A percentile compares a stretch with the other conserved stretches of the same genome.
These are phyloP conservation scores for Scomber scombrus DNA, from an alignment of 2,113 vertebrate species.

Conservation along the genomic window DNA sequence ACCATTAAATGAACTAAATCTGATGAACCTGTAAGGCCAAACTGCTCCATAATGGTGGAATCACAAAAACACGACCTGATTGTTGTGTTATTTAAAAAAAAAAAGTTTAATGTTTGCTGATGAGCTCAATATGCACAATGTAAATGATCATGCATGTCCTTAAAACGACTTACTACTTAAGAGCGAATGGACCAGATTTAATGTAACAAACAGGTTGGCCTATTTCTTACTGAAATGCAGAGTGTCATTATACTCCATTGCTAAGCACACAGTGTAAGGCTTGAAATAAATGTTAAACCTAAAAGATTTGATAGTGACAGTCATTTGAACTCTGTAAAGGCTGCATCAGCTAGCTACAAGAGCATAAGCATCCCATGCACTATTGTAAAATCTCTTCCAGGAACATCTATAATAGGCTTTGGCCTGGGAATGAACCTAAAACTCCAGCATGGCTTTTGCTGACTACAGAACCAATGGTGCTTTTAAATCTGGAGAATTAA, in stretches of 20 bases:
- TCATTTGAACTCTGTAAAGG: background rate
- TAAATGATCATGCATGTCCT: background rate
- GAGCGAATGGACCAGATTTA: constrained; percentile 4
- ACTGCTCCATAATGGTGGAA: constrained; percentile 18
- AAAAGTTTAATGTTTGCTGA: background rate
- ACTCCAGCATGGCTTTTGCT: background rate
- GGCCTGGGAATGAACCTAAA: constrained; percentile 18
- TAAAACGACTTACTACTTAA: background rate
- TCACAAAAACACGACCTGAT: constrained; percentile 8
- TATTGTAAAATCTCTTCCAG: background rate
- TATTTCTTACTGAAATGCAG: background rate
- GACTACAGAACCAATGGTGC: constrained; percentile 2
- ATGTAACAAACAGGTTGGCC: constrained; percentile 15
- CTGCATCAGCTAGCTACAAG: background rate
- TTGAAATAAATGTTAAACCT: constrained; percentile 7
- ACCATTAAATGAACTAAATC: constrained; percentile 30
- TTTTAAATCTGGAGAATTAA: constrained; percentile 5
- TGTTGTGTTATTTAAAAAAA: background rate
- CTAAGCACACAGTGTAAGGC: background rate
- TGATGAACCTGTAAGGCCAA: constrained; percentile 47
- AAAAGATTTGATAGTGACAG: background rate
- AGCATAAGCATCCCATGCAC: background rate
- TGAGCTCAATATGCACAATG: background rate
- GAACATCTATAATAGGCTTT: background rate
- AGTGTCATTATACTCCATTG: background rate